Base-by-base conservation (phyloP, 2,888 invertebrate species). In the Lycaena phlaeas region DNA sequence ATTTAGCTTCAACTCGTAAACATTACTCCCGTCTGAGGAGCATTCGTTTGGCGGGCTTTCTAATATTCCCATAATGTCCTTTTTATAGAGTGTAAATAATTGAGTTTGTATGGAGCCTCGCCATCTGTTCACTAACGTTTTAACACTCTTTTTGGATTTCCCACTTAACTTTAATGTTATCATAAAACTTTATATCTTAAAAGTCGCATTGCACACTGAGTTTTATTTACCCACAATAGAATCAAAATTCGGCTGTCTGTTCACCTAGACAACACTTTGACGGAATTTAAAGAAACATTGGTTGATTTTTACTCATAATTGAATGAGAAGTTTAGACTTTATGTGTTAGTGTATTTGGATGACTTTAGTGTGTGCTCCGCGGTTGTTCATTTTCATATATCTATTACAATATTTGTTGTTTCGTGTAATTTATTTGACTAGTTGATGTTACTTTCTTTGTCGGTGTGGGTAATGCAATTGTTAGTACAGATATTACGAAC, bases 1-100 rank as follows among this genome's bases (percentile, higher is more conserved):
- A n/a, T n/a, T n/a, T n/a, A n/a, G n/a, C n/a, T n/a, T n/a, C n/a
- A 58, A 56, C 54, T 69, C 66, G 60, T 68, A 68, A 70, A 69
- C 50, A 54, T 53, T 2, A 4, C 18, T 50, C 26, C 31, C 25
- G 49, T 49, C 54, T 48, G 49, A 50, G 45, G 49, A 52, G 57
- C 59, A 53, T 57, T 57, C 53, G 50, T 71, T 64, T 65, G 64
- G 66, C 62, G 68, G 64, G 74, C 71, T 75, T 72, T 72, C 77
- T 78, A 82, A 76, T 71, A 68, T 74, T 72, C 74, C 64, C 77
- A 76, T 82, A 81, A 78, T 63, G 77, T 76, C 74, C 73, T 78
- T 81, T 82, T 82, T 81, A 82, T 82, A 72, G 79, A 79, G 82
- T 82, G 82, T 82, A 82, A 82, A 82, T 82, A 82, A 82, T 82